These are phyloP conservation scores for Metaphire vulgaris DNA, from an alignment of 1,140 invertebrate genomes.

Conservation along the genomic window DNA sequence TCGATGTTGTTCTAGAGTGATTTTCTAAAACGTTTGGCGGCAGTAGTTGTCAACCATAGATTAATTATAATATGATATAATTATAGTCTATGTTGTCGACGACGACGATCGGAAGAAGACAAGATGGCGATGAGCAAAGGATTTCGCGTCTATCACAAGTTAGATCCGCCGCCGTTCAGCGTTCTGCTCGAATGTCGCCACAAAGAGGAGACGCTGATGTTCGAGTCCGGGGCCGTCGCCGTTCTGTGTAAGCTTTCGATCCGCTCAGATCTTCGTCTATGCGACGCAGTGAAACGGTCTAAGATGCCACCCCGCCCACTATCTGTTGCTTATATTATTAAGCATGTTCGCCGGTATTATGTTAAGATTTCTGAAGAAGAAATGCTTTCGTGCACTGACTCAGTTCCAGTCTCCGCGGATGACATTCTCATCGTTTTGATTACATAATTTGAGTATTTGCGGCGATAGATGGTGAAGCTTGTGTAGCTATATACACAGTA, in stretches of 20 bases:
- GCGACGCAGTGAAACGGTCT: no score
- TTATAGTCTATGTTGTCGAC: no score
- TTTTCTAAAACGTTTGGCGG: no score
- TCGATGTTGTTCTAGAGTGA: no score
- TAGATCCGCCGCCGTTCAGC: slow-evolving; percentile 71
- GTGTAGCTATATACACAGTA: no score
- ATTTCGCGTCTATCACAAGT: slow-evolving; percentile 81
- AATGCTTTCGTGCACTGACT: not conserved
- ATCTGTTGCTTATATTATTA: slow-evolving; percentile 13
- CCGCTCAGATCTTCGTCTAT: no score
- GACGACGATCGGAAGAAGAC: not conserved
- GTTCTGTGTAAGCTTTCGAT: slow-evolving; percentile 63
- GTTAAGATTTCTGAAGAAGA: not conserved
- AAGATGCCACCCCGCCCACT: no score
- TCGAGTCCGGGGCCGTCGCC: slow-evolving; percentile 82
- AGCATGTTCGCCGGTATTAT: not conserved
- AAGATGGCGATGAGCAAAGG: slow-evolving; percentile 86
- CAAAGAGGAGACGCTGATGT: slow-evolving; percentile 75
- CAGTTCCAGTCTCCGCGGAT: not conserved
- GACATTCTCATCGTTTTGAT: not conserved
- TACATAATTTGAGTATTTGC: no score
- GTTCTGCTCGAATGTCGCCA: slow-evolving; percentile 79
- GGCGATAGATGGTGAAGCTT: no score
- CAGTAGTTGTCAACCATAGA: no score
- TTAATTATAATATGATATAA: no score